phyloP scores from a whole-genome alignment of 2,797 vertebrate species.

The Meda fulgida region DNA sequence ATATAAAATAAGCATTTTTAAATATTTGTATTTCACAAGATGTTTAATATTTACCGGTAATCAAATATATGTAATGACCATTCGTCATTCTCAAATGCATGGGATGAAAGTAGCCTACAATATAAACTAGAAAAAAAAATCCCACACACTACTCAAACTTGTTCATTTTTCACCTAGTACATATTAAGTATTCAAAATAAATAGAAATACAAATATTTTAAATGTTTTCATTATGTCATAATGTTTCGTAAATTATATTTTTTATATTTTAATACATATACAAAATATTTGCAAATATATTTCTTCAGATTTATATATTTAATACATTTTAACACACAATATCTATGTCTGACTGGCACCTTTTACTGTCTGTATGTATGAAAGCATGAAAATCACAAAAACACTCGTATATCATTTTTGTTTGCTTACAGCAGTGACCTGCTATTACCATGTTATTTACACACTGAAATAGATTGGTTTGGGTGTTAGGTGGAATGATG shows the following conservation, averaged over 20 bases:
- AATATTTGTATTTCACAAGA: background rate
- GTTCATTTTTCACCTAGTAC: too few relatives aligned
- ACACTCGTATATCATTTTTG: slow-evolving; percentile 50
- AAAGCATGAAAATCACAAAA: slow-evolving; percentile 40
- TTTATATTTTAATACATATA: background rate
- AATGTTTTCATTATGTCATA: background rate
- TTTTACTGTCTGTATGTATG: background rate
- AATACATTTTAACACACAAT: background rate
- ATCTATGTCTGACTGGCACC: background rate
- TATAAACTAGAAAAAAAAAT: background rate
- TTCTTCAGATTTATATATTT: background rate
- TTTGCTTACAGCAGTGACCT: slow-evolving; percentile 47
- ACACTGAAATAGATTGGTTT: slow-evolving; percentile 65
- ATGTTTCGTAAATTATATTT: background rate
- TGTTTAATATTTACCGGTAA: background rate
- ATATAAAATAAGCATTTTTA: too few relatives aligned
- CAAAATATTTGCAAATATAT: background rate
- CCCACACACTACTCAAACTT: background rate
- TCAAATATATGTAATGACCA: background rate
- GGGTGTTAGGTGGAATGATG: slow-evolving; percentile 46
- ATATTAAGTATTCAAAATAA: background rate
- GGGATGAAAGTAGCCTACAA: background rate
- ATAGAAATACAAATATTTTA: background rate
- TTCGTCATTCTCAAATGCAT: background rate
- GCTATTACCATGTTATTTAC: slow-evolving; percentile 74